Base-by-base conservation (phyloP, 2,888 invertebrate species). In the Cerastoderma edule region DNA sequence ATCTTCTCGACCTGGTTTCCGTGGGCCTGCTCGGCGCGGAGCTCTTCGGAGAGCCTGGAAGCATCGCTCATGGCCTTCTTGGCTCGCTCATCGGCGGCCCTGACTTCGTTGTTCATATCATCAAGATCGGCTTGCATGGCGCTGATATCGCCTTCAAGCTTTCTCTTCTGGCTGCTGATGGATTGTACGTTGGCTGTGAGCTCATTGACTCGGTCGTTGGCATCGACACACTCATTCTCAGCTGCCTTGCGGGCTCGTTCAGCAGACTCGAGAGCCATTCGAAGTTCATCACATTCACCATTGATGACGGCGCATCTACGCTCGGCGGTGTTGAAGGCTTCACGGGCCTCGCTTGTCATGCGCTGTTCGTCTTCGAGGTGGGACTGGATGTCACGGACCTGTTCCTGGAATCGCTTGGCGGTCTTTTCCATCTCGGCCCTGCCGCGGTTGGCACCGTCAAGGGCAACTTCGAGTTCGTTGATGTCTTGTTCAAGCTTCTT, bases 401-500 rank as follows among this genome's bases (percentile, higher is more conserved):
- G 98, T 94, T 97, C 97, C 94, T 99, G 98, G 95, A 98, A 98
- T 94, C 98, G 97, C 95, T 99, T 99, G 94, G 98, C 97, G 95
- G 97, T 98, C 97, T 99, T 99, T 94, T 99, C 98, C 91, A 98
- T 97, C 94, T 99, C 98, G 91, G 98, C 98, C 93, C 98, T 98
- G 92, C 97, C 97, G 95, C 98, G 98, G 96, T 99, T 99, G 93
- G 99, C 98, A 94, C 98, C 98, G 94, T 99, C 99, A 93, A 99
- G 95, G 92, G 98, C 98, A 91, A 99, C 98, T 94, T 99, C 99
- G 84, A 99, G 95, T 94, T 99, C 99, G 94, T 99, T 99, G 95
- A 99, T 99, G 95, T 99, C 99, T 90, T 97, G 97, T 94, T 99
- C 99, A 93, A 99, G 95, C 95, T 99, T 99, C 97, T 99, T 99